Evolutionary conservation across 2,797 vertebrate species (phyloP).

Genomic region (Halcyon leucocephala): DNA sequence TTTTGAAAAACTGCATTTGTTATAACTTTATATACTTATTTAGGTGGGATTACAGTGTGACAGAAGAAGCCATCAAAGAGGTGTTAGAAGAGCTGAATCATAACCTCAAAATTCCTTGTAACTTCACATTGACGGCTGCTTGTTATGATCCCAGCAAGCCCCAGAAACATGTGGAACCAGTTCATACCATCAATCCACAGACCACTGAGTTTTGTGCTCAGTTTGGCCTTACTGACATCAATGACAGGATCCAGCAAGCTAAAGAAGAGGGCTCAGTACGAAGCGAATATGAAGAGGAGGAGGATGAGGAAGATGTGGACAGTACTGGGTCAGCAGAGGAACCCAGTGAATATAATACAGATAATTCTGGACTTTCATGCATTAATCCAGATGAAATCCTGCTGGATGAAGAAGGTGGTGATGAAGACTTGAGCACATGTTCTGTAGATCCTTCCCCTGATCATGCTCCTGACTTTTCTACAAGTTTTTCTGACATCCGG

Average conservation of each 20-base stretch:
- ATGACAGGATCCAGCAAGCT: constrained; percentile 77
- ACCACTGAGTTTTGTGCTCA: constrained; percentile 94
- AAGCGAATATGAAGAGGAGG: constrained; percentile 71
- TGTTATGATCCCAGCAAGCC: constrained; percentile 86
- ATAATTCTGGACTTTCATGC: constrained; percentile 86
- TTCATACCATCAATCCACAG: constrained; percentile 90
- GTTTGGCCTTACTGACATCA: constrained; percentile 90
- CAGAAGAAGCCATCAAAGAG: constrained; percentile 88
- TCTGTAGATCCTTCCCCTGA: constrained; percentile 75
- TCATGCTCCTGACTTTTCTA: constrained; percentile 77
- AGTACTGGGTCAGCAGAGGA: constrained; percentile 87
- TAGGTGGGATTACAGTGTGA: constrained; percentile 94
- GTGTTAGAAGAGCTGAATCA: constrained; percentile 87
- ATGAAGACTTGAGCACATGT: constrained; percentile 76
- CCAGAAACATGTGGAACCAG: constrained; percentile 76
- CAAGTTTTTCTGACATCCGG: constrained; percentile 79
- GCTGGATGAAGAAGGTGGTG: constrained; percentile 91
- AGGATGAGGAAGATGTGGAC: constrained; percentile 80
- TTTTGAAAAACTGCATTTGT: not conserved
- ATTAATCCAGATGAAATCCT: constrained; percentile 96
- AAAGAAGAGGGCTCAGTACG: constrained; percentile 58
- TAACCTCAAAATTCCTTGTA: constrained; percentile 88
- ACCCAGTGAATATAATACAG: constrained; percentile 90
- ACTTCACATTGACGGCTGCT: constrained; percentile 87
- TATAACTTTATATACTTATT: not conserved